phyloP scores from a whole-genome alignment of 2,888 invertebrate genomes.

The Elysia crispata region DNA sequence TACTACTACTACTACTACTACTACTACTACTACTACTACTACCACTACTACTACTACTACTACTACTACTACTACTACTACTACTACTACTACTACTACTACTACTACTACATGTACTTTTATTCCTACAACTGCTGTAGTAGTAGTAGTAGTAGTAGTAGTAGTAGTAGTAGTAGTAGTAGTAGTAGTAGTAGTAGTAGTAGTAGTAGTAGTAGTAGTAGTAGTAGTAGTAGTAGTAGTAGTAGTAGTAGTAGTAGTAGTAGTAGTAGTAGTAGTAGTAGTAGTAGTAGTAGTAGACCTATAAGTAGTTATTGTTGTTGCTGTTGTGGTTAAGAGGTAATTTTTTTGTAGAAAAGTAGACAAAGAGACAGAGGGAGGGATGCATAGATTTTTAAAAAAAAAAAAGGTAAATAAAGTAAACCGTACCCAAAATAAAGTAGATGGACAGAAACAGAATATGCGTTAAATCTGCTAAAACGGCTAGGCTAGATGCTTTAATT shows the following conservation, averaged over 20 bases:
- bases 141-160: conserved; percentile 39
- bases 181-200: conserved; percentile 40
- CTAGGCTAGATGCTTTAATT: too few species aligned
- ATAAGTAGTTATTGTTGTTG: too few species aligned
- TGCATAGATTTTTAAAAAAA: too few species aligned
- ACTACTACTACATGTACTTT: conserved; percentile 11
- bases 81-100: conserved; percentile 19
- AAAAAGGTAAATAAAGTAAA: too few species aligned
- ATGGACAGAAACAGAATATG: too few species aligned
- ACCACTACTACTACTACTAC: conserved; percentile 10
- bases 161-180: conserved; percentile 39
- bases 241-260: conserved; percentile 28
- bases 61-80: conserved; percentile 27
- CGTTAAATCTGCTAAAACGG: too few species aligned
- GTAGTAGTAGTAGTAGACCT: too few species aligned
- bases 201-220: conserved; percentile 19
- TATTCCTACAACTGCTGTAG: too few species aligned
- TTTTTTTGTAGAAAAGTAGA: not conserved
- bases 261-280: too few species aligned
- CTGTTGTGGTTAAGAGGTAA: not conserved
- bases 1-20: conserved; percentile 17
- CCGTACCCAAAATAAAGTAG: too few species aligned
- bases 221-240: conserved; percentile 25
- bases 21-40: too few species aligned
- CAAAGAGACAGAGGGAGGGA: not conserved